A percentile compares a stretch with the other conserved stretches of the same genome.
phyloP scores from a whole-genome alignment of 2,888 invertebrate species.

The Trichopoda pennipes region DNA sequence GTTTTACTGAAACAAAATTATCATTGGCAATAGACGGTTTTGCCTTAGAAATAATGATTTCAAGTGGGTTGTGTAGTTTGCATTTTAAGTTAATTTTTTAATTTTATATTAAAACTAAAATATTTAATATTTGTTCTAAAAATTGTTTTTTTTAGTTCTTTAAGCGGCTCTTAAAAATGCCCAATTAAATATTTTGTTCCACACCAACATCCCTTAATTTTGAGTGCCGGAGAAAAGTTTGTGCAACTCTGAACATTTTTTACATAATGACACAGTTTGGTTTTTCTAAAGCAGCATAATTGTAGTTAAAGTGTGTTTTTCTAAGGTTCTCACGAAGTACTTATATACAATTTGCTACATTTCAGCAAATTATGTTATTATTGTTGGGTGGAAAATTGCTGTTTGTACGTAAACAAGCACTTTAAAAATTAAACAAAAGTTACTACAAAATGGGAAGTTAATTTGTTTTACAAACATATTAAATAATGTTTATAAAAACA shows the following conservation, averaged over 20 bases:
- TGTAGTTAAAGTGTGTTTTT: conserved; percentile 3
- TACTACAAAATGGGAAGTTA: background rate
- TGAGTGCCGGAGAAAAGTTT: background rate
- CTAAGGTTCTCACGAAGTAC: background rate
- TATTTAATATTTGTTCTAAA: too few species aligned
- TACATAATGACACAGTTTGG: conserved; percentile 6
- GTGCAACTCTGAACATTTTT: background rate
- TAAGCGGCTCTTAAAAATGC: too few species aligned
- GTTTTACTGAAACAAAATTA: too few species aligned
- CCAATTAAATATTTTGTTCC: too few species aligned
- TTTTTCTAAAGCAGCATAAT: conserved; percentile 18
- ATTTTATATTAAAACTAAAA: too few species aligned
- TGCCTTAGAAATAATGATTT: too few species aligned
- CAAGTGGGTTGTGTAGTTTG: too few species aligned
- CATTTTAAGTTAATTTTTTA: too few species aligned
- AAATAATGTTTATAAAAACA: background rate
- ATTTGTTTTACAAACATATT: background rate
- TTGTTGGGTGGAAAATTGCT: conserved; percentile 30
- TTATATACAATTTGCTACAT: background rate
- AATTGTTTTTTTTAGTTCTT: too few species aligned
- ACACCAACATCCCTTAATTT: background rate
- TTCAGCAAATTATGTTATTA: conserved; percentile 29
- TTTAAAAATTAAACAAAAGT: background rate
- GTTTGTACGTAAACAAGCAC: background rate
- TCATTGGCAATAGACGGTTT: too few species aligned